Conservation (phyloP, 1,140 invertebrate species). For the Idris sp. region DNA sequence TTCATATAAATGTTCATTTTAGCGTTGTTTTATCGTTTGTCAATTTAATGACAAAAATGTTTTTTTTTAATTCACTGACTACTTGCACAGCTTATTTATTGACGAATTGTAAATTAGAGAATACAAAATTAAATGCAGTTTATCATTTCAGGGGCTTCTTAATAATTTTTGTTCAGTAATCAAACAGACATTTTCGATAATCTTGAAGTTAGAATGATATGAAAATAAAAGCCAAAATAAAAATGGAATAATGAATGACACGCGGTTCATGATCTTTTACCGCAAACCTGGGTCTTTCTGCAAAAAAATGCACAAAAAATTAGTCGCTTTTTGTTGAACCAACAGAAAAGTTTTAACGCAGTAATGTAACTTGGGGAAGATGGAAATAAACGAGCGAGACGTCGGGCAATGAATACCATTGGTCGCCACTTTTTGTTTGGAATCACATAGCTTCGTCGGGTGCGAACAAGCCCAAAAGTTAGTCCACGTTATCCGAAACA, state of each 20-base stretch:
- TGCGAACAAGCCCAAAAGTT: constrained; percentile 41
- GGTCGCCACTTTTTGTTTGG: constrained; percentile 3
- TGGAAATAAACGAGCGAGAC: constrained; percentile 58
- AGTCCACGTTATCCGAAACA: constrained; percentile 38
- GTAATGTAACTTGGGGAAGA: constrained; percentile 51
- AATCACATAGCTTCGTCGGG: constrained; percentile 9
- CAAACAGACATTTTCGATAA: too few species aligned
- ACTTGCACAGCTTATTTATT: too few species aligned
- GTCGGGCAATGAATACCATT: constrained; percentile 50
- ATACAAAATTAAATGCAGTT: too few species aligned
- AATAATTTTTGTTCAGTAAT: too few species aligned
- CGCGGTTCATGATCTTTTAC: constrained; percentile 1
- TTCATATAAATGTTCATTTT: too few species aligned
- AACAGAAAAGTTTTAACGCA: constrained; percentile 43
- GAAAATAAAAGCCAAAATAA: too few species aligned
- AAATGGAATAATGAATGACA: constrained; percentile 16
- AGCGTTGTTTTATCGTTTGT: too few species aligned
- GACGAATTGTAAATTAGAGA: too few species aligned
- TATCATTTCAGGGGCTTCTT: too few species aligned
- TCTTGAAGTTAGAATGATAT: too few species aligned
- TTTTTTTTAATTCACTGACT: too few species aligned
- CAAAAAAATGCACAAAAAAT: constrained; percentile 27
- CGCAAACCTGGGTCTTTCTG: constrained; percentile 17
- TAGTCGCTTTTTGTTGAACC: constrained; percentile 32
- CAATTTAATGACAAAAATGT: too few species aligned